Evolutionary conservation across 2,797 vertebrate species (phyloP), one percentile per base, ranked within the genome.

Genomic region (Phyllotis vaccarum): DNA sequence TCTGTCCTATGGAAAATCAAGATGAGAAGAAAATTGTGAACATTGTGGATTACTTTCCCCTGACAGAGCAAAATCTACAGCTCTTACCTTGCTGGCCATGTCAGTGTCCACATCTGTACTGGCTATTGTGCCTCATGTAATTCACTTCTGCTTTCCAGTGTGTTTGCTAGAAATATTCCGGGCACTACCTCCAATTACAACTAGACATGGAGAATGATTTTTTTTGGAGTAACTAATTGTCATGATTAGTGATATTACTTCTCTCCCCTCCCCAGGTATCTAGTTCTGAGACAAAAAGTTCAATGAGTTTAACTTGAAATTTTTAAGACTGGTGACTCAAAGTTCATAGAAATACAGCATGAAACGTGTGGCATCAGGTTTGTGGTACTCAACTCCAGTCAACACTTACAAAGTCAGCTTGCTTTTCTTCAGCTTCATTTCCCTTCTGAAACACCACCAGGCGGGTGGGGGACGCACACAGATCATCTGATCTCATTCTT

Each of bases 401-500:
- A 54, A 66, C 0, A 13, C n/a, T 90, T 22, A 75, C 54, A 2
- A 90, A 70, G 34, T 54, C 52, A 5, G 22, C 34, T 95, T 76
- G 60, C 82, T 95, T 96, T 94, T 85, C 88, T 92, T 88, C 64
- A 27, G 78, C 52, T 93, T 92, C 52, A 79, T 92, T 93, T 96
- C 90, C 78, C 62, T 91, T 80, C 75, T 95, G 79, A 96, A 96
- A 90, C 85, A 87, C 52, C 92, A 93, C 89, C 22, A 11, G 9
- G 1, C 21, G 5, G 6, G 27, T 52, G 43, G 83, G 64, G 66
- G 43, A 85, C n/a, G n/a, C n/a, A n/a, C 76, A 68, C 86, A 78
- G 72, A 94, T 40, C 88, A 89, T 89, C 92, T 87, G 89, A 95
- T 94, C 40, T 66, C 43, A 3, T 62, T 94, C 93, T 93, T 95